Base-by-base conservation (phyloP, 2,797 vertebrate genomes). In the Psittacula derbiana region DNA sequence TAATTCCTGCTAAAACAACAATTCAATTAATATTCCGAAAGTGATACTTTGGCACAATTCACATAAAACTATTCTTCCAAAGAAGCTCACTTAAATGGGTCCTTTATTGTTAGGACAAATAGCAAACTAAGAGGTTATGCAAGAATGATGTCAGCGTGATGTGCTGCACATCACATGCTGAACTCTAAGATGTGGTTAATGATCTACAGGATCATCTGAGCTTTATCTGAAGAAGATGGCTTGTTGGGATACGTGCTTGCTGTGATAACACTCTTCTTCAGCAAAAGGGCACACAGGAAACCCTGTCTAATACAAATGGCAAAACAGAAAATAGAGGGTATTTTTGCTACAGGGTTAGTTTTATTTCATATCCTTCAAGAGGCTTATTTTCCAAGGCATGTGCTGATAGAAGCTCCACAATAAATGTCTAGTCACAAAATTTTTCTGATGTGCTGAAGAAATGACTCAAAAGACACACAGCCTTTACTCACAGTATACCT, bases 171-270 rank as follows among this genome's bases (percentile, higher is more conserved):
- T 91, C 95, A 93, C 66, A 92, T 88, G 93, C 57, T 82, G 86
- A 41, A 28, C 40, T 36, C 74, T 7, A 41, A 86, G 58, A 90
- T 7, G 8, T 38, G 36, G 80, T 81, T 93, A 92, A 92, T 40
- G 33, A 95, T 47, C 64, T 92, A 64, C 70, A 43, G 62, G 86
- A 84, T 85, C 88, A 90, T 85, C 73, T 67, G 88, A 91, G 81
- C 2, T 2, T 91, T 75, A 72, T 53, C 70, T 58, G 78, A 90
- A 86, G 75, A 84, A 30, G 30, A 50, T 0, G 2, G 4, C 24
- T 67, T 52, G 11, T 24, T 62, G 57, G 1, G 2, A 82, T 5
- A 28, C 0, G 1, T 60, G n/a, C 55, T 85, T 60, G 8, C 18
- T 40, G 44, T 0, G 2, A 67, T 38, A 60, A 53, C 0, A 1